Percentiles rank a stretch among this genome's conserved stretches.
phyloP scores from a whole-genome alignment of 2,888 invertebrate genomes.

The Geophilus truncorum region DNA sequence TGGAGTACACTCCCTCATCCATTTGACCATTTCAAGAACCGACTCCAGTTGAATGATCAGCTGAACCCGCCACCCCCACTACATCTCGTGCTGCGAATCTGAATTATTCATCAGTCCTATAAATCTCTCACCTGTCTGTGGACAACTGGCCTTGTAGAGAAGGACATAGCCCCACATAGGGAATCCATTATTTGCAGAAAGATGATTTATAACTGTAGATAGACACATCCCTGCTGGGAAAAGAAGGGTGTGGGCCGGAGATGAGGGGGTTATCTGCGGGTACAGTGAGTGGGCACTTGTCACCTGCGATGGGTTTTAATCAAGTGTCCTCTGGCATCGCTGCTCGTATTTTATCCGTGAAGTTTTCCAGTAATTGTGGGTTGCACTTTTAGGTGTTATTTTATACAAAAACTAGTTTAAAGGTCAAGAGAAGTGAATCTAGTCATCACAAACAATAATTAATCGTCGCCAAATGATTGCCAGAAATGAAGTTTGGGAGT shows the following conservation, averaged over 20 bases:
- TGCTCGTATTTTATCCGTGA: not conserved
- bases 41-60: not conserved
- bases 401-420: not conserved
- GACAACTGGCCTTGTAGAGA: not conserved
- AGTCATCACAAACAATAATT: not conserved
- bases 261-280: constrained; percentile 4
- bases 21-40: not conserved
- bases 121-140: constrained; percentile 10
- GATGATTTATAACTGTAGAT: not conserved
- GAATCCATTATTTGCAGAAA: not conserved
- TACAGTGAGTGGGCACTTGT: not conserved
- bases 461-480: too few species aligned
- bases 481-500: too few species aligned
- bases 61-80: not conserved
- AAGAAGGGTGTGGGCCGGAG: not conserved
- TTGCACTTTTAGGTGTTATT: not conserved
- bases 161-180: not conserved
- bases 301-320: not conserved
- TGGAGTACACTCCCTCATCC: not conserved
- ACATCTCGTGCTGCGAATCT: not conserved
- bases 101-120: not conserved
- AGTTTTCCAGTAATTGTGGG: not conserved
- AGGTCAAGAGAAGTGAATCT: too few species aligned
- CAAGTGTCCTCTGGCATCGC: not conserved
- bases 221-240: not conserved